A percentile compares a stretch with the other conserved stretches of the same genome.
These are phyloP conservation scores for Mesochorus sp. DNA, from an alignment of 2,888 invertebrate species.

Conservation along the genomic window DNA sequence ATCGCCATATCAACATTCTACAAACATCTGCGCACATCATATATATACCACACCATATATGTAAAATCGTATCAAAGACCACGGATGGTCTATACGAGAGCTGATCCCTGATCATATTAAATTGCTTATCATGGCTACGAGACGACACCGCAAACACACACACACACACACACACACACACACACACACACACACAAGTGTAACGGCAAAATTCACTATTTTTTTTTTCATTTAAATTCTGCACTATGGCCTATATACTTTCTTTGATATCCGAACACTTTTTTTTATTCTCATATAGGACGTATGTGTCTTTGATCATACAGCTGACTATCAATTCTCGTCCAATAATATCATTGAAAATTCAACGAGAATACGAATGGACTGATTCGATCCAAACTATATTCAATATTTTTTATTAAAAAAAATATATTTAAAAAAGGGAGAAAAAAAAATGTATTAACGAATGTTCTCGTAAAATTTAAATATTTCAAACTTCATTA, in stretches of 20 bases:
- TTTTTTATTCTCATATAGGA: too few relatives aligned
- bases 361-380: not conserved
- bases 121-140: conserved; percentile 26
- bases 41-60: conserved; percentile 12
- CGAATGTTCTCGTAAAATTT: not conserved
- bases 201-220: too few relatives aligned
- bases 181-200: too few relatives aligned
- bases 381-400: not conserved
- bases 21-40: not conserved
- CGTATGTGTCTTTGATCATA: too few relatives aligned
- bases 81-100: not conserved
- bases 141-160: too few relatives aligned
- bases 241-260: too few relatives aligned
- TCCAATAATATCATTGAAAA: too few relatives aligned
- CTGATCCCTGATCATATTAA: conserved; percentile 20
- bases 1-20: conserved; percentile 37
- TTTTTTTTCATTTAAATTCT: too few relatives aligned
- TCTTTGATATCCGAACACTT: too few relatives aligned
- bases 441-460: too few relatives aligned
- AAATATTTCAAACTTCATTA: not conserved
- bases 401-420: not conserved
- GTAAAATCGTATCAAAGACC: conserved; percentile 41
- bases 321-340: too few relatives aligned
- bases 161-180: too few relatives aligned
- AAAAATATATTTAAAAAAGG: not conserved